Evolutionary conservation across 2,888 invertebrate species (phyloP).

Genomic region (Drosophila lacicola): DNA sequence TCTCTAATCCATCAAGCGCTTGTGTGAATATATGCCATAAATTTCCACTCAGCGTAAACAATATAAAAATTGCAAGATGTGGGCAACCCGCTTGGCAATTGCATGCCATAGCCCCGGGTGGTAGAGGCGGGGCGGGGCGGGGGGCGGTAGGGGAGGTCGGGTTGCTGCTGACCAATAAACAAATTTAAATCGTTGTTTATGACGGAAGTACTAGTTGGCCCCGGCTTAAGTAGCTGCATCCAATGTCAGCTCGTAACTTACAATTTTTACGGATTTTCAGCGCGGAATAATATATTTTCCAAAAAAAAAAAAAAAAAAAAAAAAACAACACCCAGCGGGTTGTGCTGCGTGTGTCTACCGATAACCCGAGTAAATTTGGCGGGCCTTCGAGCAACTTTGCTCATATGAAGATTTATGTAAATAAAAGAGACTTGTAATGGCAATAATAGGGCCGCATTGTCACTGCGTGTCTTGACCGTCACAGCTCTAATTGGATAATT

Average conservation of each 20-base stretch:
- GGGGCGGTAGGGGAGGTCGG: too few relatives aligned
- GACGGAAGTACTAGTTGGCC: constrained; percentile 57
- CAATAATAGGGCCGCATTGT: constrained; percentile 36
- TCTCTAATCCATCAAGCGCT: constrained; percentile 70
- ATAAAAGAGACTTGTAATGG: constrained; percentile 58
- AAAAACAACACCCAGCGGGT: constrained; percentile 43
- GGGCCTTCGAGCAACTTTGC: constrained; percentile 23
- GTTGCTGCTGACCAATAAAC: constrained; percentile 48
- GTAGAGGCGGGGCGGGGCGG: background rate
- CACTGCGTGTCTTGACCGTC: constrained; percentile 41
- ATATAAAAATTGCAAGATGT: constrained; percentile 77
- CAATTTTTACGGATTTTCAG: constrained; percentile 16
- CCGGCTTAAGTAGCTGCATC: constrained; percentile 63
- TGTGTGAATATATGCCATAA: constrained; percentile 73
- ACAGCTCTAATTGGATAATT: constrained; percentile 75
- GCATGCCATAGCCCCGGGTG: background rate
- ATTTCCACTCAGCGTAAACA: constrained; percentile 69
- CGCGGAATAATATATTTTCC: constrained; percentile 13
- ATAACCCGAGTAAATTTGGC: constrained; percentile 47
- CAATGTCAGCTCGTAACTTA: constrained; percentile 50
- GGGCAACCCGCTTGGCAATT: constrained; percentile 45
- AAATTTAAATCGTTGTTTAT: constrained; percentile 72
- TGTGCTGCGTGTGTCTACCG: constrained; percentile 21
- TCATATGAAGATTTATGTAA: constrained; percentile 81
- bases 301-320: constrained; percentile 21